Conservation (phyloP, 1,140 invertebrate genomes). For the Ericerus pela region DNA sequence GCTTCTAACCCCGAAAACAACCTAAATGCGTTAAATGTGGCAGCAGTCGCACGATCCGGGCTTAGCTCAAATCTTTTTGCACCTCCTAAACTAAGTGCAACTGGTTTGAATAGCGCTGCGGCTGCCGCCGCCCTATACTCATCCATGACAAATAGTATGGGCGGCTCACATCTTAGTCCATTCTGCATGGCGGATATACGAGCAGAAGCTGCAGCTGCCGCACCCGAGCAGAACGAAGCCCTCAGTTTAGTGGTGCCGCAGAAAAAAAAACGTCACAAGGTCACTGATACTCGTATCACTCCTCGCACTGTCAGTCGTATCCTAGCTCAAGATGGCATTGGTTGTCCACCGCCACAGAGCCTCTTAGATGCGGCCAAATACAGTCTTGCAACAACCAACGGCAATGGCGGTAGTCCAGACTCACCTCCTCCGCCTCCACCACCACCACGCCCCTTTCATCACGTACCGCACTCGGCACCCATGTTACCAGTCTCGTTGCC, state of each 20-base stretch:
- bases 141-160: slow-evolving; percentile 33
- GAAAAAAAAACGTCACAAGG: slow-evolving; percentile 92
- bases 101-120: slow-evolving; percentile 45
- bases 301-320: slow-evolving; percentile 76
- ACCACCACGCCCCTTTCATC: slow-evolving; percentile 53
- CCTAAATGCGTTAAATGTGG: slow-evolving; percentile 45
- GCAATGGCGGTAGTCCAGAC: slow-evolving; percentile 28
- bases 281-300: slow-evolving; percentile 88
- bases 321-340: slow-evolving; percentile 60
- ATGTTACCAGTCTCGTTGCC: slow-evolving; percentile 74
- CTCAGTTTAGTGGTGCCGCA: slow-evolving; percentile 82
- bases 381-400: slow-evolving; percentile 32
- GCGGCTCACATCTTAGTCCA: slow-evolving; percentile 47
- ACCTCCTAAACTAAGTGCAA: slow-evolving; percentile 48
- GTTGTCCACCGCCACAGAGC: slow-evolving; percentile 37
- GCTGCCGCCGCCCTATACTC: slow-evolving; percentile 39
- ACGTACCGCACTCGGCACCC: slow-evolving; percentile 57
- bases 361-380: slow-evolving; percentile 26
- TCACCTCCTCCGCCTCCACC: slow-evolving; percentile 42
- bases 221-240: slow-evolving; percentile 82
- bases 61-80: slow-evolving; percentile 35
- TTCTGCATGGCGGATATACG: slow-evolving; percentile 44
- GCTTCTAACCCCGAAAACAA: slow-evolving; percentile 36
- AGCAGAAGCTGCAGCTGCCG: slow-evolving; percentile 36
- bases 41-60: slow-evolving; percentile 46